Percentiles rank a stretch among this genome's conserved stretches.
These are phyloP conservation scores for Mesopsocus fuscifrons DNA, from an alignment of 2,888 invertebrate genomes.

Conservation along the genomic window DNA sequence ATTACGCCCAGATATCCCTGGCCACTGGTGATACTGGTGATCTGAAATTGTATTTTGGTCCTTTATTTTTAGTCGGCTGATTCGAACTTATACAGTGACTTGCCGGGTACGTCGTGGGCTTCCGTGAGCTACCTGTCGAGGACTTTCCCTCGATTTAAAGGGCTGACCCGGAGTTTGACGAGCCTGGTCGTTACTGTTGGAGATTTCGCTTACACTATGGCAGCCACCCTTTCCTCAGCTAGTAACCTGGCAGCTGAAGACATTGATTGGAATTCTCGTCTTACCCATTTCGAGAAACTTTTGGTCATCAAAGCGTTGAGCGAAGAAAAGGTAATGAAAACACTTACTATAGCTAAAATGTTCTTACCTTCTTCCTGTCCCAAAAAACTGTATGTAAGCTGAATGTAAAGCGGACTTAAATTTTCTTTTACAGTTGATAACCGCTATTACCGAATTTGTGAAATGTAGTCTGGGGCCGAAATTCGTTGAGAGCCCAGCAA, in stretches of 20 bases:
- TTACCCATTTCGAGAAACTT: slow-evolving; percentile 59
- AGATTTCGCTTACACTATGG: slow-evolving; percentile 4
- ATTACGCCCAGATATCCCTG: too few relatives aligned
- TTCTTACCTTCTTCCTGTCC: too few relatives aligned
- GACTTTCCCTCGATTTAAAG: slow-evolving; percentile 6
- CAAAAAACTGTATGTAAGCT: too few relatives aligned
- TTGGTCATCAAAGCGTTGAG: slow-evolving; percentile 56
- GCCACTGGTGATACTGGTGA: too few relatives aligned
- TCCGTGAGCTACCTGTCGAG: slow-evolving; percentile 31
- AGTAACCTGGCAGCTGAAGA: not conserved
- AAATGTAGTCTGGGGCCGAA: slow-evolving; percentile 50
- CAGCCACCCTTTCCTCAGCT: not conserved
- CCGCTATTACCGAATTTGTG: slow-evolving; percentile 65
- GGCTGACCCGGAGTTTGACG: not conserved
- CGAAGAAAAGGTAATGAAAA: slow-evolving; percentile 42
- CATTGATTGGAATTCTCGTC: slow-evolving; percentile 38
- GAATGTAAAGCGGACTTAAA: too few relatives aligned
- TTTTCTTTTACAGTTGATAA: slow-evolving; percentile 33
- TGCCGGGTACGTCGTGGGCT: too few relatives aligned
- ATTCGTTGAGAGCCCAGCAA: slow-evolving; percentile 67
- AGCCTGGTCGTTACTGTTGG: slow-evolving; percentile 4
- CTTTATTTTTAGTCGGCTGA: too few relatives aligned
- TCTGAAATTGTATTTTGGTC: too few relatives aligned
- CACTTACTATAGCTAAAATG: slow-evolving; percentile 4
- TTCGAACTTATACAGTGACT: too few relatives aligned